Evolutionary conservation across 2,888 invertebrate genomes (phyloP).

Genomic region (Cistogaster globosa): DNA sequence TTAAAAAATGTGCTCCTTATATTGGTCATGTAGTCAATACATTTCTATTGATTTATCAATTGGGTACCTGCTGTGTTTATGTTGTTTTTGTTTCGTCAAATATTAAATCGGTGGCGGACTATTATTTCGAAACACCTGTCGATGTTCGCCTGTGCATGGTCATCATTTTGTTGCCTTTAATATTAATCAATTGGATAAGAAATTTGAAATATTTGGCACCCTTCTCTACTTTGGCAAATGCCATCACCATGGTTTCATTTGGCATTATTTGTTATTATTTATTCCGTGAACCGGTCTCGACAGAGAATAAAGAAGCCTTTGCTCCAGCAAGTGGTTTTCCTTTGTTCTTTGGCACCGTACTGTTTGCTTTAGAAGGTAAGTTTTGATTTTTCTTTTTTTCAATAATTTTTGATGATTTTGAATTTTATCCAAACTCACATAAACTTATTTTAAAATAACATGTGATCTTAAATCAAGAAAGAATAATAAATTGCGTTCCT

Average conservation of each 20-base stretch:
- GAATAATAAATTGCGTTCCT: too few relatives aligned
- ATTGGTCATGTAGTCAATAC: constrained; percentile 88
- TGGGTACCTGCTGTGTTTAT: constrained; percentile 98
- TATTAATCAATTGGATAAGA: constrained; percentile 91
- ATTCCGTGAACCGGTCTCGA: constrained; percentile 88
- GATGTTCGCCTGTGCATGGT: constrained; percentile 88
- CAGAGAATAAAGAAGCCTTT: constrained; percentile 86
- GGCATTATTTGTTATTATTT: constrained; percentile 93
- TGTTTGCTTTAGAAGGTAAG: constrained; percentile 95
- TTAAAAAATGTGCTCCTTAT: constrained; percentile 86
- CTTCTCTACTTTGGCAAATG: constrained; percentile 94
- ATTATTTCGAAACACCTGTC: constrained; percentile 84
- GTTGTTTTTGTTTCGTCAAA: constrained; percentile 96
- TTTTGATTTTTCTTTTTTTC: constrained; percentile 80
- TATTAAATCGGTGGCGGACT: constrained; percentile 87
- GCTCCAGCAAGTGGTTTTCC: constrained; percentile 90
- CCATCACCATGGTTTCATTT: constrained; percentile 92
- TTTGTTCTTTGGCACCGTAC: constrained; percentile 96
- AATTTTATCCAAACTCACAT: too few relatives aligned
- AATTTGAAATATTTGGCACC: constrained; percentile 95
- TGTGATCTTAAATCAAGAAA: too few relatives aligned
- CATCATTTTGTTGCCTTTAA: constrained; percentile 88
- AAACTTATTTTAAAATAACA: too few relatives aligned
- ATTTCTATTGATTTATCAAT: constrained; percentile 93
- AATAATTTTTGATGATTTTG: constrained; percentile 84